Conservation (phyloP, 92 coral and sea anemone genomes). For the Ricordea florida region DNA sequence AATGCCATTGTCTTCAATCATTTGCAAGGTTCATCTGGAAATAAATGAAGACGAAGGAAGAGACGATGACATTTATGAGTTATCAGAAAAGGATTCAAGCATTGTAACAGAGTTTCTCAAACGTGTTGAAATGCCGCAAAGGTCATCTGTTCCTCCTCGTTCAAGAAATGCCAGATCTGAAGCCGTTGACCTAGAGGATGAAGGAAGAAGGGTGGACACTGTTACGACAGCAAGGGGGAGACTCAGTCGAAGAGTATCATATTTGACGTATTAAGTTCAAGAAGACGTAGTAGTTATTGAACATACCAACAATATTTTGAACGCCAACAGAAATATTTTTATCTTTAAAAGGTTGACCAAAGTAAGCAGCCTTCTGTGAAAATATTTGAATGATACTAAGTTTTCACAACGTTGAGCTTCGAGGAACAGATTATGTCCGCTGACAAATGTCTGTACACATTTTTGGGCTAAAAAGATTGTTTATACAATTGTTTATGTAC, state of each 20-base stretch:
- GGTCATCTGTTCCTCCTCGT: slow-evolving; percentile 20
- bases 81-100: slow-evolving; percentile 2
- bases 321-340: too few relatives aligned
- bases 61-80: slow-evolving; percentile 1
- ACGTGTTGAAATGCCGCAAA: background rate
- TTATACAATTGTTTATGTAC: too few relatives aligned
- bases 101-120: background rate
- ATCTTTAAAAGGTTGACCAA: too few relatives aligned
- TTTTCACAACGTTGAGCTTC: too few relatives aligned
- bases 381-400: too few relatives aligned
- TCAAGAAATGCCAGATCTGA: slow-evolving; percentile 28
- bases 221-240: slow-evolving; percentile 33
- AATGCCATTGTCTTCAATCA: slow-evolving; percentile 18
- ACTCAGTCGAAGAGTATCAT: slow-evolving; percentile 31
- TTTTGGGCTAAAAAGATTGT: too few relatives aligned
- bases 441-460: too few relatives aligned
- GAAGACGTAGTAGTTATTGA: background rate
- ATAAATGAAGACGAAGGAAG: background rate
- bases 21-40: slow-evolving; percentile 26
- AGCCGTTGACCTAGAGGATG: slow-evolving; percentile 49
- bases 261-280: slow-evolving; percentile 1
- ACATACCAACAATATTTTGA: too few relatives aligned
- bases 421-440: too few relatives aligned
- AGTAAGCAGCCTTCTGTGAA: too few relatives aligned
- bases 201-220: slow-evolving; percentile 57